Evolutionary conservation across 2,113 vertebrate species (phyloP).

Genomic region (Mobula birostris): DNA sequence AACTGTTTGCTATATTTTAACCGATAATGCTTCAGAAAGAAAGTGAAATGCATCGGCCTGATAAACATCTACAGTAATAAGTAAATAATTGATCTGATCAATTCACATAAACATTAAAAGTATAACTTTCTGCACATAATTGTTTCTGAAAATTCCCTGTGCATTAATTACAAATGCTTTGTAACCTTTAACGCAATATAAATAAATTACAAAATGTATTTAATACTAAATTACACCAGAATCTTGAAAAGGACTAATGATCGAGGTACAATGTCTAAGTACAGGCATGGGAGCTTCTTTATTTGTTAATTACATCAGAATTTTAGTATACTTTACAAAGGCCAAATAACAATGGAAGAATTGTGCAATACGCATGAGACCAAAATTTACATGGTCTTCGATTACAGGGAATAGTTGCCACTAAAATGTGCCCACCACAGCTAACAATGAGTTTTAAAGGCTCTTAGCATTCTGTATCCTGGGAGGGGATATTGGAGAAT

Average conservation of each 20-base stretch:
- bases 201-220: background rate
- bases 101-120: background rate
- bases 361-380: background rate
- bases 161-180: background rate
- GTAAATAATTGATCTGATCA: background rate
- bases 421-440: background rate
- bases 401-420: no score
- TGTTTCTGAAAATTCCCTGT: background rate
- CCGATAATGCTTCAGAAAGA: background rate
- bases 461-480: background rate
- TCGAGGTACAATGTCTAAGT: background rate
- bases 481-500: background rate
- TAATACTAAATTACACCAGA: background rate
- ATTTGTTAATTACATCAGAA: background rate
- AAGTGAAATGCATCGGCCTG: background rate
- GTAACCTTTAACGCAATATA: slow-evolving; percentile 6
- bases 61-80: background rate
- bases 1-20: background rate
- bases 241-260: background rate
- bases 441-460: background rate
- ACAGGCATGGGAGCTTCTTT: no score
- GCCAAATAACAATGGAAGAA: background rate
- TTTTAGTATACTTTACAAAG: background rate
- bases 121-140: background rate
- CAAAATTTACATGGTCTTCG: background rate